These are phyloP conservation scores for Augochlora pura DNA, from an alignment of 1,140 invertebrate species.

Conservation along the genomic window DNA sequence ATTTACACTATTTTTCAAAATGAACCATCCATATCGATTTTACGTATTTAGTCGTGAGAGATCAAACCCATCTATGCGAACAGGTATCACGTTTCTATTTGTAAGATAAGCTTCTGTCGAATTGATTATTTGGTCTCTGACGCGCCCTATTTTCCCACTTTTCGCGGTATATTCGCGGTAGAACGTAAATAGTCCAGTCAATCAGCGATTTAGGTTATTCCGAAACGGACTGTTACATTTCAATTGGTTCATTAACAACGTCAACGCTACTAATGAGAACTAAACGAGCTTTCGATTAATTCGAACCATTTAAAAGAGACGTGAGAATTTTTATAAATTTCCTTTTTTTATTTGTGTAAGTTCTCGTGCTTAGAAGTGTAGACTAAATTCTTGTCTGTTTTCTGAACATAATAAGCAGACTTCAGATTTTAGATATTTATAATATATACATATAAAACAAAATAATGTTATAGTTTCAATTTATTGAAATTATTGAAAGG, in stretches of 20 bases:
- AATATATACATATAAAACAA: too few species aligned
- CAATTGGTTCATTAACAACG: constrained; percentile 2
- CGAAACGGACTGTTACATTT: not conserved
- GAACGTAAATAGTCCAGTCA: not conserved
- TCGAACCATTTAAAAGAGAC: too few species aligned
- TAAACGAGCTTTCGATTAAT: not conserved
- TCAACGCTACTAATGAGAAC: constrained; percentile 1
- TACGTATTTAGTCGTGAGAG: not conserved
- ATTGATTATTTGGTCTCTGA: not conserved
- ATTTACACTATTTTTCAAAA: too few species aligned
- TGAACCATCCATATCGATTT: not conserved
- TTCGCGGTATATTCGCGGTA: not conserved
- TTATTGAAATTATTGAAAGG: too few species aligned
- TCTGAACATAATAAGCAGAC: too few species aligned
- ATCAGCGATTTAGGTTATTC: not conserved
- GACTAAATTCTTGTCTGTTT: too few species aligned
- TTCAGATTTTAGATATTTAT: too few species aligned
- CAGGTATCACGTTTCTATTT: not conserved
- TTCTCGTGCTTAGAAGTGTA: too few species aligned
- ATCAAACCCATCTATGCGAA: not conserved
- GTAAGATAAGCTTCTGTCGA: not conserved
- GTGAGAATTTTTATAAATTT: too few species aligned
- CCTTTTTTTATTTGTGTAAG: too few species aligned
- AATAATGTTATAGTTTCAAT: too few species aligned
- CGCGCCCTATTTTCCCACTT: not conserved